These are phyloP conservation scores for Botrylloides violaceus DNA, from an alignment of 23 tunicate species.

Conservation along the genomic window DNA sequence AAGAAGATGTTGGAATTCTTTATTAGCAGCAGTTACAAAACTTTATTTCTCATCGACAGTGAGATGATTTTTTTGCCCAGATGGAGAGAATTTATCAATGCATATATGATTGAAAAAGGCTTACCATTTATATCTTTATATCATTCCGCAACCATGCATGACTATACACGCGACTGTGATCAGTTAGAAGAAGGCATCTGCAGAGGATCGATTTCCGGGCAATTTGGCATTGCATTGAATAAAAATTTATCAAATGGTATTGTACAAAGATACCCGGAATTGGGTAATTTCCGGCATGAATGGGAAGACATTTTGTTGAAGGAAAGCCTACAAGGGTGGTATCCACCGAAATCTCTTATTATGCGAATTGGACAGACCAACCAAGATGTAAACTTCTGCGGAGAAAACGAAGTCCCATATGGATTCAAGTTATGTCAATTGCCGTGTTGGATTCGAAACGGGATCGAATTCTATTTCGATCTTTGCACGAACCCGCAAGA, in stretches of 20 bases:
- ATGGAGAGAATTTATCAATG: not conserved
- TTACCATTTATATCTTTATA: not conserved
- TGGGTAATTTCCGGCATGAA: no score
- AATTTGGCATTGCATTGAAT: not conserved
- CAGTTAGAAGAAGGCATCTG: not conserved
- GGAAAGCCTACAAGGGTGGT: not conserved
- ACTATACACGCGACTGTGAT: conserved; percentile 1
- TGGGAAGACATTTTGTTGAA: not conserved
- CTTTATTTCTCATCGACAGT: not conserved
- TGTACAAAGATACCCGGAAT: not conserved
- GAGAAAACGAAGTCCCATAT: conserved; percentile 10
- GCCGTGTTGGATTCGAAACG: conserved; percentile 8
- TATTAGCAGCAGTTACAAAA: not conserved
- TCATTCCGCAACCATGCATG: conserved; percentile 8
- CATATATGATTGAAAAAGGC: not conserved
- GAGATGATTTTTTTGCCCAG: not conserved
- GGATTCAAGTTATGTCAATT: not conserved
- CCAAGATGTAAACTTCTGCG: conserved; percentile 1
- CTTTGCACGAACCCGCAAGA: conserved; percentile 1
- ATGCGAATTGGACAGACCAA: conserved; percentile 12
- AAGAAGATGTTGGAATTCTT: not conserved
- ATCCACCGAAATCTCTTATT: not conserved
- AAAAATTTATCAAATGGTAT: not conserved
- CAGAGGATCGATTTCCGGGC: not conserved
- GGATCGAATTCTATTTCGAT: conserved; percentile 19